These are phyloP conservation scores for Potamilus streckersoni DNA, from an alignment of 1,140 invertebrate species.

Conservation along the genomic window DNA sequence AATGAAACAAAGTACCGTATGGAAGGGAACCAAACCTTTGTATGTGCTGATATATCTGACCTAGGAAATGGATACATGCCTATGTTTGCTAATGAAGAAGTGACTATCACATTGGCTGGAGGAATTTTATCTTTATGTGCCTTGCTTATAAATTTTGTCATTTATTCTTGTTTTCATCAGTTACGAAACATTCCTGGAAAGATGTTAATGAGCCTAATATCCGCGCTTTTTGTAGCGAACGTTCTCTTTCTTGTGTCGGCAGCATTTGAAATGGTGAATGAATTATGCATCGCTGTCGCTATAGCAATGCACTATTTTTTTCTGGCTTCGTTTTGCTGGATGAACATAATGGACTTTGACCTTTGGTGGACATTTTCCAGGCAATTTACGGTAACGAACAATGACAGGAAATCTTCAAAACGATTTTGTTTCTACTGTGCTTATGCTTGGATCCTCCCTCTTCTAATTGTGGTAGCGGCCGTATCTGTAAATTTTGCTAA, in stretches of 20 bases:
- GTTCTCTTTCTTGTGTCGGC: conserved; percentile 66
- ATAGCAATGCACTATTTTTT: conserved; percentile 71
- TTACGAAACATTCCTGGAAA: conserved; percentile 70
- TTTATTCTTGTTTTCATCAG: conserved; percentile 64
- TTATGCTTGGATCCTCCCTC: conserved; percentile 70
- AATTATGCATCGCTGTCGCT: conserved; percentile 56
- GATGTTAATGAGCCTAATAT: conserved; percentile 68
- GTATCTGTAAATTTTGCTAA: conserved; percentile 66
- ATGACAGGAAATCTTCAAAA: conserved; percentile 26
- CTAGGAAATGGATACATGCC: conserved; percentile 5
- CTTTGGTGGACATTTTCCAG: conserved; percentile 73
- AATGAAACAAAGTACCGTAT: conserved; percentile 14
- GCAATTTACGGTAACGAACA: conserved; percentile 26
- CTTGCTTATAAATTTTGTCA: conserved; percentile 47
- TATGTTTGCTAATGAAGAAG: conserved; percentile 16
- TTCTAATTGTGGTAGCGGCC: conserved; percentile 64
- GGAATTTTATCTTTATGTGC: conserved; percentile 40
- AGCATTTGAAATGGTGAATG: neutral
- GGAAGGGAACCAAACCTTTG: neutral
- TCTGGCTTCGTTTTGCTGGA: conserved; percentile 73
- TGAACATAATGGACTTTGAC: conserved; percentile 72
- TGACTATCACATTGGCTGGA: conserved; percentile 35
- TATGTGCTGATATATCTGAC: conserved; percentile 8
- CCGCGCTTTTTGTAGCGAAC: conserved; percentile 68
- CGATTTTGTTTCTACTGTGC: conserved; percentile 70